Percentiles rank a stretch among this genome's conserved stretches.
Conservation (phyloP, 2,888 invertebrate species). For the Pardosa pseudoannulata region DNA sequence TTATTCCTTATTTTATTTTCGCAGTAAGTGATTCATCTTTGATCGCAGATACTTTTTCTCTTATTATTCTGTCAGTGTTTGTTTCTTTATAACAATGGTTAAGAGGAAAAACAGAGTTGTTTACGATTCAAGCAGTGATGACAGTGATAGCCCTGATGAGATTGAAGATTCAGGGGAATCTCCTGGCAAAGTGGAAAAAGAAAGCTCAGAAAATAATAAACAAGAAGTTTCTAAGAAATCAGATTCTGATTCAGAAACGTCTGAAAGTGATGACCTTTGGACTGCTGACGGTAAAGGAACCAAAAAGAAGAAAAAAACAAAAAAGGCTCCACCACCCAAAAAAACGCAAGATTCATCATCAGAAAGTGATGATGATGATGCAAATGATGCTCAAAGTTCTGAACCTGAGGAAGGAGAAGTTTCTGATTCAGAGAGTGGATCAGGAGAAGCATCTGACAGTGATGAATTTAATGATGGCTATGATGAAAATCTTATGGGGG, state of each 20-base stretch:
- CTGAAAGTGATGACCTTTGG: constrained; percentile 73
- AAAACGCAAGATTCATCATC: constrained; percentile 34
- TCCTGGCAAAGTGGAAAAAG: constrained; percentile 55
- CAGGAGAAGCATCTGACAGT: constrained; percentile 72
- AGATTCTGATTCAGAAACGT: constrained; percentile 70
- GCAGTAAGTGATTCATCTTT: too few species aligned
- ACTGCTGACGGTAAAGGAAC: constrained; percentile 70
- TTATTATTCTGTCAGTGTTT: too few species aligned
- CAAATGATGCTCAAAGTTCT: constrained; percentile 70
- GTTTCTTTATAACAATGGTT: constrained; percentile 41
- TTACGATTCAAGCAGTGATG: constrained; percentile 71
- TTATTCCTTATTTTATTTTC: too few species aligned
- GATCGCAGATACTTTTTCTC: too few species aligned
- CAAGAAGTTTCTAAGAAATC: constrained; percentile 40
- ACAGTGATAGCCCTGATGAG: constrained; percentile 66
- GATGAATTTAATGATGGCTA: constrained; percentile 93
- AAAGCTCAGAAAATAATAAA: constrained; percentile 58
- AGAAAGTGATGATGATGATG: constrained; percentile 30
- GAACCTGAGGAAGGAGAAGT: constrained; percentile 74
- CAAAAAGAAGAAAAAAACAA: constrained; percentile 63
- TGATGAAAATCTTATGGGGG: constrained; percentile 97
- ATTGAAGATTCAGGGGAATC: constrained; percentile 40
- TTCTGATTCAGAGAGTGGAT: constrained; percentile 67
- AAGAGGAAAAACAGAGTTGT: constrained; percentile 71
- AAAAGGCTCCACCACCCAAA: constrained; percentile 33